These are phyloP conservation scores for Tetheella fluctuosa DNA, from an alignment of 2,888 invertebrate genomes.

Conservation along the genomic window DNA sequence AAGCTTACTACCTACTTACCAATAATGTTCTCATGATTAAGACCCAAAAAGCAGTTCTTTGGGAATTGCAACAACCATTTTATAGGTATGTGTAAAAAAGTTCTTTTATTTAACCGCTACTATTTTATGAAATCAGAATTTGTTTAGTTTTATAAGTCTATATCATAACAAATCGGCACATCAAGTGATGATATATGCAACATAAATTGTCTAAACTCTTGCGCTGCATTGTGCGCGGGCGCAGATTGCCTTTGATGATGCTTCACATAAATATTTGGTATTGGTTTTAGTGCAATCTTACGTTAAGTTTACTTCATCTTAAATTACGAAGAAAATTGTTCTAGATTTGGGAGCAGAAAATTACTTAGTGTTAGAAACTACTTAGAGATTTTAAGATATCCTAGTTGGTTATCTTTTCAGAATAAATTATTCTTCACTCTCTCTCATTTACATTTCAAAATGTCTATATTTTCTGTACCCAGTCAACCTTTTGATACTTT, in stretches of 20 bases:
- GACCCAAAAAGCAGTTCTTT: too few species aligned
- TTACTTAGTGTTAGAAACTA: too few species aligned
- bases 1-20: too few species aligned
- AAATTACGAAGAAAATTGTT: too few species aligned
- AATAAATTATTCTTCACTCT: too few species aligned
- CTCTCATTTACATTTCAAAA: background rate
- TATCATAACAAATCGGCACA: background rate
- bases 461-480: background rate
- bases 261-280: constrained; percentile 27
- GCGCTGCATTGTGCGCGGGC: constrained; percentile 4
- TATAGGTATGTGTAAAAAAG: too few species aligned
- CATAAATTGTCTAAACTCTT: background rate
- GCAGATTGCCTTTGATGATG: constrained; percentile 32
- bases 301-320: too few species aligned
- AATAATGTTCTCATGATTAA: too few species aligned
- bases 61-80: too few species aligned
- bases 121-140: background rate
- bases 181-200: constrained; percentile 1
- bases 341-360: too few species aligned
- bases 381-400: too few species aligned
- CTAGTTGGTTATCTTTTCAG: too few species aligned
- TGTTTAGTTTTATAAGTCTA: background rate
- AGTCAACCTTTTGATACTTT: background rate
- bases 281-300: background rate
- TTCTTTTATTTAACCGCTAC: background rate